Evolutionary conservation across 1,140 invertebrate species (phyloP), one percentile per base, ranked within the genome.

Genomic region (Drosophila pachea): DNA sequence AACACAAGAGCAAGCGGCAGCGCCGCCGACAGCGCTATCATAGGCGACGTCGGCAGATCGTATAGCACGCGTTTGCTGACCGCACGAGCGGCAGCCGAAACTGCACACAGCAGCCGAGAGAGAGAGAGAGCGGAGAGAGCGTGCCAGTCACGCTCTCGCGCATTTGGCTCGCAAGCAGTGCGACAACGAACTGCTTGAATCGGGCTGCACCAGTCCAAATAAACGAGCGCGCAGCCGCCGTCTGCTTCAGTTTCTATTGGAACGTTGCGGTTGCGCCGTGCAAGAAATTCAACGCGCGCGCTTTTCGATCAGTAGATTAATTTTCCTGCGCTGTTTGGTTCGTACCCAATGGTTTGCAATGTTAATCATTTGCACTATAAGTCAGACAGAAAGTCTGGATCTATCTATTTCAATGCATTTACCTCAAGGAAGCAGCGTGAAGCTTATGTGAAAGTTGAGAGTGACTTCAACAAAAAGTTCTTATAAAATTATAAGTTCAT

Each of bases 241-340:
- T 32, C 45, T 65, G 73, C 47, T 55, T 84, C 73, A 84, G 79
- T 84, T 86, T 84, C 81, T 76, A 84, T 84, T 84, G 53, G 81
- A 84, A 86, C 81, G 79, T 58, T 76, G 77, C 77, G 77, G 81
- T 50, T 76, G 76, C 79, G 81, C 62, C 50, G 56, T 74, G 60
- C 29, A 60, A 36, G 52, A 58, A 64, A 64, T 45, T 73, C 68
- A 43, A 54, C 74, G 74, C 75, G 53, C 55, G 54, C 54, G 54
- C 11, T 43, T 5, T 43, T 35, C 60, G 65, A 36, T 64, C 35
- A 16, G 50, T 22, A 2, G 22, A 22, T 22, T 22, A 22, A 22
- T 22, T 22, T 22, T 22, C 22, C 22, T 22, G 22, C 22, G 22
- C 22, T 3, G 22, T 71, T 75, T 68, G 67, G 74, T 77, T 74